Base-by-base conservation (phyloP, 64 coral and sea anemone genomes). In the Catalaphyllia jardinei region DNA sequence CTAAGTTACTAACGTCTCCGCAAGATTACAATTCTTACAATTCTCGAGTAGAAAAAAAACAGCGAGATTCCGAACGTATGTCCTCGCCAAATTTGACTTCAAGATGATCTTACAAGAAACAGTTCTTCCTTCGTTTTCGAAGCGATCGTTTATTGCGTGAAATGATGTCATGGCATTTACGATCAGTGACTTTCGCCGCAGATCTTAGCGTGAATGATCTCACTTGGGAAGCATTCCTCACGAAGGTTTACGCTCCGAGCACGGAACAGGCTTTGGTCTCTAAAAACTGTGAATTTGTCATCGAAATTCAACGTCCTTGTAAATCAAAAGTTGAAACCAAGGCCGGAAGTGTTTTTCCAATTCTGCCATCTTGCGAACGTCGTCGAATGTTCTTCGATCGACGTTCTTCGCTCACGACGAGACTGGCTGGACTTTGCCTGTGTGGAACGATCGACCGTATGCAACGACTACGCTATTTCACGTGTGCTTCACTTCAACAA, bases 111-210 rank as follows among this genome's bases (percentile, higher is more conserved):
- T 89, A 89, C 67, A 67, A 30, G 71, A 28, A 85, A 83, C 49
- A 89, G 60, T 76, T 89, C 67, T 60, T 85, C 22, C 62, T 82
- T 55, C 54, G 39, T 74, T 76, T 73, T 84, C 55, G 79, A 89
- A 89, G 55, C 51, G 72, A 60, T 67, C 79, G 35, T 83, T 77
- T 52, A 93, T 93, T 93, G 92, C 92, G 92, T 93, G 87, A 75
- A 85, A 93, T 93, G 92, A 93, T 93, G 87, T 93, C 87, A 93
- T 87, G 31, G 50, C 52, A 77, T 77, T 82, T 77, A 19, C 72
- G 79, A 84, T 77, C 86, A 80, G 55, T 55, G 38, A 88, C 67
- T 73, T 89, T 88, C 67, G 73, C 72, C 72, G 33, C 30, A 39
- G 62, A 28, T 69, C 81, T 85, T 85, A 85, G 81, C 30, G 42